A percentile compares a stretch with the other conserved stretches of the same genome.
phyloP scores from a whole-genome alignment of 2,797 vertebrate genomes.

The Parauchenoglanis ngamensis region DNA sequence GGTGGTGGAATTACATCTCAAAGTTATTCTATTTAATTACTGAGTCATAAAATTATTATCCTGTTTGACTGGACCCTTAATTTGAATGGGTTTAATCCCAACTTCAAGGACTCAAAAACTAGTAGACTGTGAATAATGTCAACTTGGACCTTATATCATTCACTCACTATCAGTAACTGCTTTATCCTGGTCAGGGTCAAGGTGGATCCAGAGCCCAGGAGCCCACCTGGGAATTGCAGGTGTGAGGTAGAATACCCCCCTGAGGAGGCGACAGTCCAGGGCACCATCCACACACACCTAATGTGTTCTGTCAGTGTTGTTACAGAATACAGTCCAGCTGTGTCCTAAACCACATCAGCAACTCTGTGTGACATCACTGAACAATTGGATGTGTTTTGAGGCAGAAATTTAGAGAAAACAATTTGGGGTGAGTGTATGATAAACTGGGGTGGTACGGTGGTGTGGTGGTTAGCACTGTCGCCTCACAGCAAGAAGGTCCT shows the following conservation, averaged over 20 bases:
- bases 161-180: not conserved
- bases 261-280: not conserved
- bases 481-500: no score
- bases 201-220: not conserved
- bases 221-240: not conserved
- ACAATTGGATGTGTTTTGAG: not conserved
- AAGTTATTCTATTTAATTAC: not conserved
- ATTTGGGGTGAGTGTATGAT: not conserved
- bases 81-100: not conserved
- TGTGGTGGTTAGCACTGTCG: no score
- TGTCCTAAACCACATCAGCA: not conserved
- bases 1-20: not conserved
- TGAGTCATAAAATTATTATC: not conserved
- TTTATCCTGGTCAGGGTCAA: not conserved
- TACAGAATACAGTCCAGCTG: not conserved
- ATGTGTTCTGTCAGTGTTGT: not conserved
- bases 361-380: not conserved
- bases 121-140: not conserved
- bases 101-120: not conserved
- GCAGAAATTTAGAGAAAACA: not conserved
- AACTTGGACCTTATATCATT: not conserved
- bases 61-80: not conserved
- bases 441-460: no score
- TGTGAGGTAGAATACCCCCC: not conserved
- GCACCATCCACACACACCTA: not conserved